Percentiles rank a stretch among this genome's conserved stretches.
Conservation (phyloP, 2,113 vertebrate species). For the Saccopteryx leptura region DNA sequence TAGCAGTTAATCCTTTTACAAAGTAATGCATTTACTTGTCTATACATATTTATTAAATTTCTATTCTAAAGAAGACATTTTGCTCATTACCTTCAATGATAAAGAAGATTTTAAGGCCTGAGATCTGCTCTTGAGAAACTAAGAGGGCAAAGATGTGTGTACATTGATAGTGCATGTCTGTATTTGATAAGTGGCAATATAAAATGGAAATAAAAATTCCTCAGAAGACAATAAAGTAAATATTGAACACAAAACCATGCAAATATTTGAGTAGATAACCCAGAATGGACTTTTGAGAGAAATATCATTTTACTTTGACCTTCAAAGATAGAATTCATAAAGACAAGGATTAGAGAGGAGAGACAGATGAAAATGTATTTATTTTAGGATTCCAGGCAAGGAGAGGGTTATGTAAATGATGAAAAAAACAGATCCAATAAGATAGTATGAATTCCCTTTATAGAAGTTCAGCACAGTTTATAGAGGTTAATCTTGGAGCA, state of each 20-base stretch:
- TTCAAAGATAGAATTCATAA: background rate
- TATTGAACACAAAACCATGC: background rate
- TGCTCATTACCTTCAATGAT: background rate
- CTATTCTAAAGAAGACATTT: background rate
- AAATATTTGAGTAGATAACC: background rate
- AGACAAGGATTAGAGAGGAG: background rate
- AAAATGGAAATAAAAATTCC: background rate
- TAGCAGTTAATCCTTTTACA: background rate
- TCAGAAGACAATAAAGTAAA: background rate
- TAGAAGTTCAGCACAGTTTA: background rate
- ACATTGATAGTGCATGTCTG: background rate
- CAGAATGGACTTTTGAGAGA: background rate
- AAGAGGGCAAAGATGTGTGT: background rate
- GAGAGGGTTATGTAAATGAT: background rate
- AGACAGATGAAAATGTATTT: background rate
- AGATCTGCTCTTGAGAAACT: background rate
- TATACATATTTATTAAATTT: background rate
- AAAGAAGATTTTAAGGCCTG: background rate
- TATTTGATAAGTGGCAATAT: background rate
- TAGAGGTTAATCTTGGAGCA: background rate
- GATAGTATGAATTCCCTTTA: background rate
- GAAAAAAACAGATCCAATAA: background rate
- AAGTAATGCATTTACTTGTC: slow-evolving; percentile 19
- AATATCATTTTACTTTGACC: slow-evolving; percentile 12
- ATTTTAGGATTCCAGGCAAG: background rate